These are phyloP conservation scores for Pseudochaenichthys georgianus DNA, from an alignment of 2,797 vertebrate genomes.

Conservation along the genomic window DNA sequence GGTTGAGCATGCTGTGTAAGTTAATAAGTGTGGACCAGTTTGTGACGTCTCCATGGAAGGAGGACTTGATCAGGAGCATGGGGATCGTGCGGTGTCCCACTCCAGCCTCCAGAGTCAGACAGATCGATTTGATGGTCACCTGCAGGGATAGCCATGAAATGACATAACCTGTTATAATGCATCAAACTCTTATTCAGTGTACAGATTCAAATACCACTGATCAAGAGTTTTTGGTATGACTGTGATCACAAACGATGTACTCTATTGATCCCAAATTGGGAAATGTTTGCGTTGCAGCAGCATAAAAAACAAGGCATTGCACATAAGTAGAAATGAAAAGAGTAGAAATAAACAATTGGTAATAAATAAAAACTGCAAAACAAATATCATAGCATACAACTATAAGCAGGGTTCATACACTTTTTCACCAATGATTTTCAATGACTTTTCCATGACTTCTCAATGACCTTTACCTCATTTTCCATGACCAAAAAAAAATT, in stretches of 20 bases:
- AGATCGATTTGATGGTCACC: slow-evolving; percentile 90
- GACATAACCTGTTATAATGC: neutral
- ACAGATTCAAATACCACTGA: neutral
- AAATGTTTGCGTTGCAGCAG: too few species aligned
- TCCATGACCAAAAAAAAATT: too few species aligned
- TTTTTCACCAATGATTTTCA: too few species aligned
- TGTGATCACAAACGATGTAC: neutral
- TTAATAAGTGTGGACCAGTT: slow-evolving; percentile 97
- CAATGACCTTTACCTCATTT: too few species aligned
- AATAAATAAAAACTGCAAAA: neutral
- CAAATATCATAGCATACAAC: neutral
- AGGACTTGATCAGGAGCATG: slow-evolving; percentile 96
- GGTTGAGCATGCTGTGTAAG: slow-evolving; percentile 86
- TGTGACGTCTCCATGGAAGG: slow-evolving; percentile 90
- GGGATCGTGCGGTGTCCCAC: slow-evolving; percentile 95
- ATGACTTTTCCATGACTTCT: too few species aligned
- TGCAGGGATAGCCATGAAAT: slow-evolving; percentile 67
- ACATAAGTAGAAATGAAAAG: too few species aligned
- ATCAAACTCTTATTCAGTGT: neutral
- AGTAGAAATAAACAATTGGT: too few species aligned
- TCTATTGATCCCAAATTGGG: too few species aligned
- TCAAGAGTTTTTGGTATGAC: neutral
- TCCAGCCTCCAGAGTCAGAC: slow-evolving; percentile 95
- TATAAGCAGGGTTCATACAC: too few species aligned
- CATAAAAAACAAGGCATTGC: too few species aligned